Evolutionary conservation across 2,888 invertebrate genomes (phyloP).

Genomic region (Hyposoter dolosus): DNA sequence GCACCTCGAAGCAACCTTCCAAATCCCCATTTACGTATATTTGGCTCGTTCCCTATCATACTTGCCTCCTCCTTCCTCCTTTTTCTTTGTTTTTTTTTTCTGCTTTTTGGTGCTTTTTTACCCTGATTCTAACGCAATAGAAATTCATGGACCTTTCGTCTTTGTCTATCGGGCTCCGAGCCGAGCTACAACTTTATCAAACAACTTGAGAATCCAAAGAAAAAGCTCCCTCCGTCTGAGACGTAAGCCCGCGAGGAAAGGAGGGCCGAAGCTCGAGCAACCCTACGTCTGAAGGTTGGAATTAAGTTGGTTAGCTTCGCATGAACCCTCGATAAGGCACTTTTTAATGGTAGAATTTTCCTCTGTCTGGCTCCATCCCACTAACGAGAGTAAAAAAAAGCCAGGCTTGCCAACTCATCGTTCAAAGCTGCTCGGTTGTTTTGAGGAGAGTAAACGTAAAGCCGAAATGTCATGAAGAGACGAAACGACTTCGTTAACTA

Average conservation of each 20-base stretch:
- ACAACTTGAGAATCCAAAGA: neutral
- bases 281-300: neutral
- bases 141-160: constrained; percentile 1
- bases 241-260: neutral
- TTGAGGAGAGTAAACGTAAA: neutral
- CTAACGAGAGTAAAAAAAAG: neutral
- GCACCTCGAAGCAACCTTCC: constrained; percentile 37
- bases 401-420: neutral
- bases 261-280: neutral
- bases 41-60: constrained; percentile 23
- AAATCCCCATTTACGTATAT: constrained; percentile 65
- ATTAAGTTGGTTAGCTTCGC: constrained; percentile 5
- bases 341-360: neutral
- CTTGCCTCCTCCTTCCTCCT: neutral
- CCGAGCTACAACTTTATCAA: neutral
- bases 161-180: neutral
- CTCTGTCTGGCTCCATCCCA: neutral
- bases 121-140: constrained; percentile 2
- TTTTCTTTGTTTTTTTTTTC: constrained; percentile 26
- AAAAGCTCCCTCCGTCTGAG: neutral
- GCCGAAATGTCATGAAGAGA: constrained; percentile 3
- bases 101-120: neutral
- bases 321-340: neutral
- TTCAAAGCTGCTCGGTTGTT: neutral
- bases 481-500: constrained; percentile 32